Base-by-base conservation (phyloP, 2,888 invertebrate species). In the Platypus cylindrus region DNA sequence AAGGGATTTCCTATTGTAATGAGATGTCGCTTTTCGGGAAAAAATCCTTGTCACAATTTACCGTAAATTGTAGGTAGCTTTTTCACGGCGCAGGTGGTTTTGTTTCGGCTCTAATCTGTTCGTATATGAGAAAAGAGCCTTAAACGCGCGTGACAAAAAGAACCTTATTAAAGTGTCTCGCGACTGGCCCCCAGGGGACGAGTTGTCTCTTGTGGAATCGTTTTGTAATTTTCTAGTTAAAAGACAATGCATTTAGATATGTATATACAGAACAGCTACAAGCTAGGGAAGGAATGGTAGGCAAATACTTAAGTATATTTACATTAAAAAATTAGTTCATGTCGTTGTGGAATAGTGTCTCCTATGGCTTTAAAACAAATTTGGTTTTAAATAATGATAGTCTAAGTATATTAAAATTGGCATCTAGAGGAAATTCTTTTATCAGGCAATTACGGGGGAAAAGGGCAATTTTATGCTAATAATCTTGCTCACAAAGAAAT, bases 171-270 rank as follows among this genome's bases (percentile, higher is more conserved):
- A 37, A 37, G 28, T 40, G 37, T 25, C 36, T 28, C 34, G 30
- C 24, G 30, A 35, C 33, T 37, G 33, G 23, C 36, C 38, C 33
- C 36, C 11, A 17, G 42, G n/a, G 42, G 42, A 39, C 20, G 8
- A 30, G 33, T 38, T 38, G 41, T 36, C 36, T 32, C 33, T 25
- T 30, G 36, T 31, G 38, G 38, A 38, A 41, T 38, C 31, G 34
- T 38, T 38, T 38, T 35, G 41, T 41, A 41, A 41, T 41, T 41
- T 41, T 41, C 41, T 36, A 36, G 36, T 41, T 41, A 41, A 41
- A 29, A 29, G 23, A 27, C 28, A 15, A 30, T 17, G 32, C 23
- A 29, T 31, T 22, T 20, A 28, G 26, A 13, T 20, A 12, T 7
- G n/a, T 13, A 23, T 31, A 32, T 24, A 20, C 28, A 34, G 22